Evolutionary conservation across 2,888 invertebrate species (phyloP).

Genomic region (Hirtodrosophila cameraria): DNA sequence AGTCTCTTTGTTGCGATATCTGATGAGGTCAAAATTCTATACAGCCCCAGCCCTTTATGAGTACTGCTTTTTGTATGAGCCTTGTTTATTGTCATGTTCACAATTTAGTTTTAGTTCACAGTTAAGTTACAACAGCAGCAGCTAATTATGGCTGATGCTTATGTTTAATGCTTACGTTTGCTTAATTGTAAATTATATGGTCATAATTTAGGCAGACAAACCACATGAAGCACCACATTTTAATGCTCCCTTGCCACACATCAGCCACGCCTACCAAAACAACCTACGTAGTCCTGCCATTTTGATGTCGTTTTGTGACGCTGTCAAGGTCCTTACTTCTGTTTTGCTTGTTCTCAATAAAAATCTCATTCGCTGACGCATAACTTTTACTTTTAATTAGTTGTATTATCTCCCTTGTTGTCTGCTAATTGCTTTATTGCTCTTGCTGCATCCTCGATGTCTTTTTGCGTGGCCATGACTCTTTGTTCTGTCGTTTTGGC

Average conservation of each 20-base stretch:
- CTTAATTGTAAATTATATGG: constrained; percentile 75
- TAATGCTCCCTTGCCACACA: constrained; percentile 66
- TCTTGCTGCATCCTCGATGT: constrained; percentile 43
- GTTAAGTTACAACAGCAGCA: constrained; percentile 56
- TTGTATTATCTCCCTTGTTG: constrained; percentile 77
- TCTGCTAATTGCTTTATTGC: constrained; percentile 77
- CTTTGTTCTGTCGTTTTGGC: constrained; percentile 49
- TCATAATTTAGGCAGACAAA: constrained; percentile 60
- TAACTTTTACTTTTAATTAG: constrained; percentile 80
- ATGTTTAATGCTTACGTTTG: constrained; percentile 69
- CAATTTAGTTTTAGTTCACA: constrained; percentile 57
- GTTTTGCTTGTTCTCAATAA: constrained; percentile 64
- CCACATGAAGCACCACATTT: constrained; percentile 53
- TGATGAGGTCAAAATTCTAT: constrained; percentile 46
- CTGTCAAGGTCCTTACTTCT: constrained; percentile 23
- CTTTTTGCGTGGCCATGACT: constrained; percentile 29
- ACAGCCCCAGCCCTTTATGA: constrained; percentile 4
- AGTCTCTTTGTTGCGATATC: constrained; percentile 30
- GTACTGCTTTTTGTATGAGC: constrained; percentile 7
- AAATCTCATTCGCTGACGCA: constrained; percentile 79
- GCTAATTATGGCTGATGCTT: constrained; percentile 61
- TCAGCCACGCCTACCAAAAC: constrained; percentile 39
- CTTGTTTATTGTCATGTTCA: constrained; percentile 31
- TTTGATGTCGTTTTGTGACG: constrained; percentile 1
- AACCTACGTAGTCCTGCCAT: neutral